Percentiles rank a stretch among this genome's conserved stretches.
Evolutionary conservation across 2,797 vertebrate species (phyloP).

Genomic region (Trachops cirrhosus): DNA sequence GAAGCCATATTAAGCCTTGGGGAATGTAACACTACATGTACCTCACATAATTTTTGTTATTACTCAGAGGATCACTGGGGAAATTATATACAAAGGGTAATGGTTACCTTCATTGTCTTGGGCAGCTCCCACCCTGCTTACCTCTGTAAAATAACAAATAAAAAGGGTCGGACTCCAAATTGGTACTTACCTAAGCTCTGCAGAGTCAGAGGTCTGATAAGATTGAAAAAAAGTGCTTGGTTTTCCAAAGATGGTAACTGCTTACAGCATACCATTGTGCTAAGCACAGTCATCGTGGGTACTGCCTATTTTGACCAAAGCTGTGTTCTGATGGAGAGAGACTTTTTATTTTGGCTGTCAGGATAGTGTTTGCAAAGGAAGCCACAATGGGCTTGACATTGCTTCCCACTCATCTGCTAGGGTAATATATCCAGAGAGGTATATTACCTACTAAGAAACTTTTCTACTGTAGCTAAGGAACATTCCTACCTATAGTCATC

Average conservation of each 20-base stretch:
- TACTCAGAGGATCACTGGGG: constrained; percentile 83
- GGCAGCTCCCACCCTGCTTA: constrained; percentile 77
- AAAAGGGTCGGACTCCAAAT: constrained; percentile 68
- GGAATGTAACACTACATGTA: constrained; percentile 82
- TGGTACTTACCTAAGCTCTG: constrained; percentile 69
- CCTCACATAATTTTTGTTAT: constrained; percentile 86
- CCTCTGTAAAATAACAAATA: constrained; percentile 79
- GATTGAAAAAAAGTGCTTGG: constrained; percentile 55
- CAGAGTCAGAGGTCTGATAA: constrained; percentile 62
- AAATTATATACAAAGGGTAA: constrained; percentile 84
- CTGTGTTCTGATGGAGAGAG: background rate
- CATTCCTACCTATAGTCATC: constrained; percentile 21
- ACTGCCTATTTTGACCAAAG: background rate
- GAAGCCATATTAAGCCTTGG: constrained; percentile 84
- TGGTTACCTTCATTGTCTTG: constrained; percentile 79
- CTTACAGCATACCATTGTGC: background rate
- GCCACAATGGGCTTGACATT: background rate
- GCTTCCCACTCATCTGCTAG: background rate
- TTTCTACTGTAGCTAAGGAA: background rate
- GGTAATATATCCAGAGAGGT: constrained; percentile 37
- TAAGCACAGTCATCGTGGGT: background rate
- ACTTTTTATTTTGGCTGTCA: background rate
- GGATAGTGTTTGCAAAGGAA: background rate
- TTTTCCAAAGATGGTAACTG: constrained; percentile 71
- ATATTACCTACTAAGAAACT: background rate